Evolutionary conservation across 2,113 vertebrate species (phyloP), one percentile per base, ranked within the genome.

Genomic region (Ibidorhyncha struthersii): DNA sequence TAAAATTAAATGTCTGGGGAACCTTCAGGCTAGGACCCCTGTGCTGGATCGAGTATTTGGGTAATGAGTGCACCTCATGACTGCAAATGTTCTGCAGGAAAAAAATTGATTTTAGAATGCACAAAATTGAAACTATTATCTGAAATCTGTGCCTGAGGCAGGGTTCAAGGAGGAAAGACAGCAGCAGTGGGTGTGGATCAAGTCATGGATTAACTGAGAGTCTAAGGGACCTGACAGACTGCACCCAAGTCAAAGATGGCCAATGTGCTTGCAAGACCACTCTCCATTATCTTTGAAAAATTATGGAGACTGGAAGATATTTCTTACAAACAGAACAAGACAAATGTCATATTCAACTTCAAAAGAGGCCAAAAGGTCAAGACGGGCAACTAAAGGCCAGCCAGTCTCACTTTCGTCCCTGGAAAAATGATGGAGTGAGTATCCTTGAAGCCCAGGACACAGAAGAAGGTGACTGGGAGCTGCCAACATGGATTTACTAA

Each of bases 381-480:
- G 47, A 5, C 62, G 29, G 22, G 23, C 12, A 77, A 43, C 32
- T 62, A 80, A 26, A 89, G 22, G 27, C 10, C 15, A 82, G 3
- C 8, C 6, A 43, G 41, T 66, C 14, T 62, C 34, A 12, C 8
- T 73, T 89, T 38, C 36, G 21, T 50, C 15, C 18, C 41, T 67
- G 22, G 18, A 82, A 83, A 80, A 83, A 43, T 66, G 11, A 23
- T 26, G 22, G 8, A 47, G 4, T 49, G 9, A 20, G 3, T 52
- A 19, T 53, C 10, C 47, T 49, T 49, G 47, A 49, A 86, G 27
- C 16, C 43, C 25, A 72, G 12, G 21, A 82, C 74, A 18, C 14
- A 16, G 10, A 19, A 66, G 14, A 40, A 49, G 20, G 20, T 49
- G 47, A 76, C 10, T 0, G 0, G 17, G 5, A 81, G 14, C 10